These are phyloP conservation scores for Nymphalis urticae DNA, from an alignment of 2,888 invertebrate genomes.

Conservation along the genomic window DNA sequence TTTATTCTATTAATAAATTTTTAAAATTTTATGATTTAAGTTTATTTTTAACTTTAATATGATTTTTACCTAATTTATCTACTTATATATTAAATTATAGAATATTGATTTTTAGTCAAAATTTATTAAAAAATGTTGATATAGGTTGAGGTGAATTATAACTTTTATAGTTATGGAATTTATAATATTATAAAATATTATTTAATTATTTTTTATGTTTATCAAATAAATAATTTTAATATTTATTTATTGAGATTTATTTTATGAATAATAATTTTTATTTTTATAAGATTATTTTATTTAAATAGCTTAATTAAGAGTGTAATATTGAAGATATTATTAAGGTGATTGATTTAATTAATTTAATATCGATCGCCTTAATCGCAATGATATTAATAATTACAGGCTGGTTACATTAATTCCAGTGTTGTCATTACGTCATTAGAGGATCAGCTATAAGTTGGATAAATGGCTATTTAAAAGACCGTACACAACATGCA, in stretches of 20 bases:
- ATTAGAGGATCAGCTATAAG: too few relatives aligned
- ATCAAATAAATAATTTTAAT: constrained; percentile 5
- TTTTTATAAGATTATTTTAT: not conserved
- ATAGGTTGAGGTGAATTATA: constrained; percentile 75
- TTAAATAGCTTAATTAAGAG: too few relatives aligned
- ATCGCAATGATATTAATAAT: too few relatives aligned
- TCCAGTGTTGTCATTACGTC: too few relatives aligned
- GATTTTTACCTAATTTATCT: constrained; percentile 78
- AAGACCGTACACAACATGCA: too few relatives aligned
- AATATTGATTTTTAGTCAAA: constrained; percentile 68
- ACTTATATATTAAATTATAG: constrained; percentile 70
- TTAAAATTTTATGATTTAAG: too few relatives aligned
- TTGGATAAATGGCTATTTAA: too few relatives aligned
- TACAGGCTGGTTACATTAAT: too few relatives aligned
- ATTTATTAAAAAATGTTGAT: constrained; percentile 70
- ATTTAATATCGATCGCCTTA: too few relatives aligned
- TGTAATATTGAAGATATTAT: too few relatives aligned
- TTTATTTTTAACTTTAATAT: too few relatives aligned
- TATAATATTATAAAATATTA: constrained; percentile 21
- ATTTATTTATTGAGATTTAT: constrained; percentile 3
- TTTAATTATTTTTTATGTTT: constrained; percentile 1
- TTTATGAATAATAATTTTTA: constrained; percentile 5
- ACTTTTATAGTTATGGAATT: constrained; percentile 17
- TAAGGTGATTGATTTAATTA: too few relatives aligned
- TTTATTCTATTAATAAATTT: constrained; percentile 70